phyloP scores from a whole-genome alignment of 2,113 vertebrate species.

The Pseudorectes ferrugineus region DNA sequence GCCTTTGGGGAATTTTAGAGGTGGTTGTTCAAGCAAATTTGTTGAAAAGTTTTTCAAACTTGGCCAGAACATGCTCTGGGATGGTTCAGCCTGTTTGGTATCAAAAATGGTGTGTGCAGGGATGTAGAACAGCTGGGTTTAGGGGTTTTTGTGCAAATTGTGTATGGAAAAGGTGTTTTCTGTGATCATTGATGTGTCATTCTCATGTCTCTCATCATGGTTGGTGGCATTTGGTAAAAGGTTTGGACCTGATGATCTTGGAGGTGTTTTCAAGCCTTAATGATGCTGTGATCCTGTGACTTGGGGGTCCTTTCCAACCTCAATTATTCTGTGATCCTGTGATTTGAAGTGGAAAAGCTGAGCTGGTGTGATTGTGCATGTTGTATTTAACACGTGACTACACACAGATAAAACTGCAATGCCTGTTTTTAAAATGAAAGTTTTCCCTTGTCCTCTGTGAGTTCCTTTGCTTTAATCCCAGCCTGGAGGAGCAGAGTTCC shows the following conservation, averaged over 20 bases:
- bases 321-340: background rate
- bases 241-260: background rate
- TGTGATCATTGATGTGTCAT: background rate
- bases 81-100: background rate
- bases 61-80: background rate
- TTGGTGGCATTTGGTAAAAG: background rate
- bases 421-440: fast-evolving
- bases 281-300: background rate
- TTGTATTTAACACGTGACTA: fast-evolving
- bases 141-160: background rate
- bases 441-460: fast-evolving
- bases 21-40: background rate
- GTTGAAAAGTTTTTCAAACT: background rate
- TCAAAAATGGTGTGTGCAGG: background rate
- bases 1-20: background rate
- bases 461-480: background rate
- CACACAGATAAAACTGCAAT: background rate
- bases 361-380: fast-evolving
- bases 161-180: background rate
- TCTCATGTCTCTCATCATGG: fast-evolving
- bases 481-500: background rate
- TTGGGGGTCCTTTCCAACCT: background rate
- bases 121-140: background rate
- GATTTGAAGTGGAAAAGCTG: background rate
- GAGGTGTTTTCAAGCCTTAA: background rate